phyloP scores from a whole-genome alignment of 2,888 invertebrate genomes.

The Imbricaverruca yamaguchii region DNA sequence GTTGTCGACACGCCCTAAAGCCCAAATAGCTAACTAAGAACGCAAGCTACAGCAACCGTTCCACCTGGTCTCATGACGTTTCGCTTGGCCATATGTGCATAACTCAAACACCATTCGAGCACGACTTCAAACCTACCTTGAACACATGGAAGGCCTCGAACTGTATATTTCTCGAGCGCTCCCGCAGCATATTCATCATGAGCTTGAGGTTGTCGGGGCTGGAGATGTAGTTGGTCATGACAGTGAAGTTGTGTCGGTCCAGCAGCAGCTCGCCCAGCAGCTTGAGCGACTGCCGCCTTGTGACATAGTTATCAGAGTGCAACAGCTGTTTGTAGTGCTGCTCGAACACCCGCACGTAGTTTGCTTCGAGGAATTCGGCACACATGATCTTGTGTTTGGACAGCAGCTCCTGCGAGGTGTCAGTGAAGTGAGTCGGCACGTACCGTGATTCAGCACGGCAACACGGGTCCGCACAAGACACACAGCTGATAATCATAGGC shows the following conservation, averaged over 20 bases:
- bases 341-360: slow-evolving; percentile 97
- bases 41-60: too few relatives aligned
- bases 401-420: slow-evolving; percentile 63
- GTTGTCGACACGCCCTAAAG: too few relatives aligned
- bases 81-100: too few relatives aligned
- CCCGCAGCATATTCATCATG: slow-evolving; percentile 99
- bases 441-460: too few relatives aligned
- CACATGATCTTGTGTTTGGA: slow-evolving; percentile 91
- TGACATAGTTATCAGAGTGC: slow-evolving; percentile 99
- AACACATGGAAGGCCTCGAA: slow-evolving; percentile 99
- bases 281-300: slow-evolving; percentile 96
- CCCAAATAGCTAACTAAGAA: too few relatives aligned
- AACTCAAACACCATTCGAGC: too few relatives aligned
- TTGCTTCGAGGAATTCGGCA: slow-evolving; percentile 96
- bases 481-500: too few relatives aligned
- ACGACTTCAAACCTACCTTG: slow-evolving; percentile 51
- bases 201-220: slow-evolving; percentile 99
- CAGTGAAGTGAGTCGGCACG: too few relatives aligned
- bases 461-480: too few relatives aligned
- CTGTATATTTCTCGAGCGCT: slow-evolving; percentile 98
- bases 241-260: slow-evolving; percentile 95
- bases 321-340: slow-evolving; percentile 87
- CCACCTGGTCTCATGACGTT: too few relatives aligned
- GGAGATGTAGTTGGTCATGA: slow-evolving; percentile 96
- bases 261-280: slow-evolving; percentile 91